These are phyloP conservation scores for Volucella inflata DNA, from an alignment of 2,888 invertebrate species.

Conservation along the genomic window DNA sequence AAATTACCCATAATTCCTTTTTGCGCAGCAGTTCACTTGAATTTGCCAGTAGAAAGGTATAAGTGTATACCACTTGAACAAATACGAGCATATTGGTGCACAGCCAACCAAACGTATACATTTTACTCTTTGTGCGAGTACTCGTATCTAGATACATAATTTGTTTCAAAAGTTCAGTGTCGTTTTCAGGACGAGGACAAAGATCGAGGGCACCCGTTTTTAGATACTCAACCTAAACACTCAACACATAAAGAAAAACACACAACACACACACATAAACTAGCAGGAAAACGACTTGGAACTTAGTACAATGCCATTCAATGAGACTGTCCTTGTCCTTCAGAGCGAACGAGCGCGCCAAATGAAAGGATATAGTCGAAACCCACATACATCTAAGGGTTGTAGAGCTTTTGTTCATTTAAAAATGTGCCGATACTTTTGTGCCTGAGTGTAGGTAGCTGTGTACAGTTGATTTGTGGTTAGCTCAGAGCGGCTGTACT, in stretches of 20 bases:
- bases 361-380: slow-evolving; percentile 27
- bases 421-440: slow-evolving; percentile 27
- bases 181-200: slow-evolving; percentile 68
- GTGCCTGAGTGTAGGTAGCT: not conserved
- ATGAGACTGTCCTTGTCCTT: slow-evolving; percentile 68
- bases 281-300: not conserved
- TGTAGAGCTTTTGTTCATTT: slow-evolving; percentile 49
- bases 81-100: slow-evolving; percentile 23
- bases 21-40: slow-evolving; percentile 55
- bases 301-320: slow-evolving; percentile 51
- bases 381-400: slow-evolving; percentile 4
- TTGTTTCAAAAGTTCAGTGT: slow-evolving; percentile 72
- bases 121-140: no score
- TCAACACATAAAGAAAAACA: slow-evolving; percentile 8
- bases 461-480: not conserved
- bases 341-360: slow-evolving; percentile 28
- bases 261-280: not conserved
- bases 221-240: slow-evolving; percentile 53
- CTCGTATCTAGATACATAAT: not conserved
- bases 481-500: not conserved
- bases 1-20: slow-evolving; percentile 45
- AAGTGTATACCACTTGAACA: not conserved
- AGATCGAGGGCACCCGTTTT: slow-evolving; percentile 65
- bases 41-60: slow-evolving; percentile 8
- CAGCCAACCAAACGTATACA: no score